These are phyloP conservation scores for Austrofundulus limnaeus DNA, from an alignment of 2,113 vertebrate species.

Conservation along the genomic window DNA sequence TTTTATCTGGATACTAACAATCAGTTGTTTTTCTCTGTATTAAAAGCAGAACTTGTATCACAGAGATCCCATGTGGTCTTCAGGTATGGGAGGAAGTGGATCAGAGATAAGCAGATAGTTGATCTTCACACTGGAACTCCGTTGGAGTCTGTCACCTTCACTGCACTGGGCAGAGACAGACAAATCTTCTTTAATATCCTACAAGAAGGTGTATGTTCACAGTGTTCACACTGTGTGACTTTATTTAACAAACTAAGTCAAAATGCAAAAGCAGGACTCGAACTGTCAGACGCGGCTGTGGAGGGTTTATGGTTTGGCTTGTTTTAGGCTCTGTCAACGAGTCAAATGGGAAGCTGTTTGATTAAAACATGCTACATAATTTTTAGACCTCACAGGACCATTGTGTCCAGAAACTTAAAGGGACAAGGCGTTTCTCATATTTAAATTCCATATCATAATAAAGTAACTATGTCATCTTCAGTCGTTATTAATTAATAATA, in stretches of 20 bases:
- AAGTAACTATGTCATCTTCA: no score
- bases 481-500: no score
- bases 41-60: background rate
- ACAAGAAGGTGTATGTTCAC: constrained; percentile 84
- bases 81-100: constrained; percentile 96
- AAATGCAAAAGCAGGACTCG: no score
- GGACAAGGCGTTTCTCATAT: no score
- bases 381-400: no score
- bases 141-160: constrained; percentile 97
- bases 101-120: constrained; percentile 96
- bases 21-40: background rate
- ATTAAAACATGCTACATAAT: no score
- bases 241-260: no score
- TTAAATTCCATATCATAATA: no score
- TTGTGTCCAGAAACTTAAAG: no score
- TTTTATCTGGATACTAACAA: background rate
- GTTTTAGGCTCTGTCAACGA: background rate
- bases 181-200: constrained; percentile 94
- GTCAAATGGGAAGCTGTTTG: no score
- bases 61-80: constrained; percentile 15
- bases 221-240: no score
- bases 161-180: constrained; percentile 89
- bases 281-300: background rate
- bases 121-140: constrained; percentile 94
- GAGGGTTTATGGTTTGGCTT: background rate